Evolutionary conservation across 64 coral and sea anemone species (phyloP), one percentile per base, ranked within the genome.

Genomic region (Astreopora myriophthalma): DNA sequence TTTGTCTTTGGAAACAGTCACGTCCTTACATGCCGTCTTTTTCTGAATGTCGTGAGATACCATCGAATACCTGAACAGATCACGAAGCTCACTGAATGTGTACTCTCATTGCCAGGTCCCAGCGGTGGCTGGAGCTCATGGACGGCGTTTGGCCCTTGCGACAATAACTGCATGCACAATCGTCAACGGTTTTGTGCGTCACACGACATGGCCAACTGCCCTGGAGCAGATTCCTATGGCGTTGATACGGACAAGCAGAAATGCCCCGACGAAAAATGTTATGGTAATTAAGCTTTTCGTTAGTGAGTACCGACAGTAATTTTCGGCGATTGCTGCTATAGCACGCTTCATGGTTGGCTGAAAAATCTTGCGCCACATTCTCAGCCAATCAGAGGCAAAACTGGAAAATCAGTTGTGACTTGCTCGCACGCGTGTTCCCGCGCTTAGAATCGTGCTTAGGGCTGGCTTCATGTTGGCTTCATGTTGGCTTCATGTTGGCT

Each of bases 171-270:
- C 79, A 48, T 70, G 28, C 94, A 98, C 38, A 31, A 58, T 14
- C 89, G 96, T 29, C 96, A 98, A 79, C 75, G 96, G 73, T 98
- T 90, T 84, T 98, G 96, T 36, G 79, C 92, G 36, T 98, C 93
- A 82, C 48, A 73, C 26, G 88, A 98, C 46, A 75, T 77, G 12
- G 65, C n/a, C 70, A 84, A 86, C 70, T 92, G 90, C 51, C 80
- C 80, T 0, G 80, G 31, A 74, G 89, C 78, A 61, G 69, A 86
- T 34, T 14, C 40, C 34, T 76, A 67, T 32, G 80, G 80, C 8
- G 66, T 86, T 25, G 7, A 92, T 48, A 76, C 70, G 32, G 5
- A 85, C 1, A 42, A 6, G 10, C 33, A 64, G 19, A 32, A 85
- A 3, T 92, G 90, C 46, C 20, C 37, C 20, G 16, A 92, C 22